Conservation (phyloP, 2,113 vertebrate genomes). For the Lophius piscatorius region DNA sequence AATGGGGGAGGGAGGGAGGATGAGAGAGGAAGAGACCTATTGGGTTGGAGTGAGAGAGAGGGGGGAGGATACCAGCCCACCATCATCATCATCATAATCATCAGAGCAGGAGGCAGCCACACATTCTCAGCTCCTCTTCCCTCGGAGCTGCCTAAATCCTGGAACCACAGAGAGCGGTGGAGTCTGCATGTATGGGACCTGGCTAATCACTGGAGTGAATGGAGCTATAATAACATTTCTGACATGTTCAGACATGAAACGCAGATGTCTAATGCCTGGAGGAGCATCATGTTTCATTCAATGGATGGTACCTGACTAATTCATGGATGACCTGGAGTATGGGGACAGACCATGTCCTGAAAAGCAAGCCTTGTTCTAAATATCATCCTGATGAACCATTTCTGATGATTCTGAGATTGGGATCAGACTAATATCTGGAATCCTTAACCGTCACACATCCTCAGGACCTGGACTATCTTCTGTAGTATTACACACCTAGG, state of each 20-base stretch:
- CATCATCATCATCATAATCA: conserved; percentile 35
- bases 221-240: no score
- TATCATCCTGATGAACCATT: neutral
- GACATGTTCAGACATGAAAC: no score
- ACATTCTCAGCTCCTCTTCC: no score
- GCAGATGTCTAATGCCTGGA: no score
- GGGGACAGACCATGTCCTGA: neutral
- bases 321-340: neutral
- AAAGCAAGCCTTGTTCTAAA: no score
- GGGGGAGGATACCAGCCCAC: conserved; percentile 32
- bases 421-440: conserved; percentile 45
- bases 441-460: neutral
- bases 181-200: neutral
- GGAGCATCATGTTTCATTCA: neutral
- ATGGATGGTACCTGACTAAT: conserved; percentile 16
- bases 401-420: conserved; percentile 17
- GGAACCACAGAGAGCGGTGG: neutral
- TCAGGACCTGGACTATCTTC: no score
- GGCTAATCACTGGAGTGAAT: conserved; percentile 13
- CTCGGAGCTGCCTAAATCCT: conserved; percentile 9
- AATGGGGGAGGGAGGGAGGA: no score
- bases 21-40: neutral
- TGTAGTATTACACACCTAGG: no score
- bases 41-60: neutral
- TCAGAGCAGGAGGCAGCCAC: conserved; percentile 25